phyloP scores from a whole-genome alignment of 2,888 invertebrate genomes.

The Tetanocera ferruginea region DNA sequence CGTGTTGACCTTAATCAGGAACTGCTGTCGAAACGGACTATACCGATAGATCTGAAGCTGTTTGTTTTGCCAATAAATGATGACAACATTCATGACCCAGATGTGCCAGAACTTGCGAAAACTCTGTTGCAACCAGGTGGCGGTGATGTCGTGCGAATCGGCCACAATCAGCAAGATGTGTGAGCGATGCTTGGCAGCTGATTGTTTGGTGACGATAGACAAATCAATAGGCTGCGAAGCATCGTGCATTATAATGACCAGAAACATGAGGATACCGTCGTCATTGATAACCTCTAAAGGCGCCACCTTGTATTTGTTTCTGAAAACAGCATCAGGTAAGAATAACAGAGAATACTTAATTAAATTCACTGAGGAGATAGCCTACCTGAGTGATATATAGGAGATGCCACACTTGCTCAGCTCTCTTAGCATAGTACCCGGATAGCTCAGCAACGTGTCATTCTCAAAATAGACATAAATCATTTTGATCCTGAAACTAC shows the following conservation, averaged over 20 bases:
- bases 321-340: slow-evolving; percentile 42
- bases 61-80: slow-evolving; percentile 58
- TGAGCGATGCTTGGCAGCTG: slow-evolving; percentile 63
- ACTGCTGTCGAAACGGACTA: slow-evolving; percentile 71
- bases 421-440: slow-evolving; percentile 56
- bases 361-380: not conserved
- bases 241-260: slow-evolving; percentile 62
- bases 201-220: slow-evolving; percentile 61
- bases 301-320: slow-evolving; percentile 52
- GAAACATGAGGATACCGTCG: slow-evolving; percentile 63
- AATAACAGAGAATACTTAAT: not conserved
- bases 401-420: slow-evolving; percentile 62
- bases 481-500: slow-evolving; percentile 57
- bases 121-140: slow-evolving; percentile 67
- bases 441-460: slow-evolving; percentile 55
- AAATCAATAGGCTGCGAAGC: slow-evolving; percentile 59
- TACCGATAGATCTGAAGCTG: slow-evolving; percentile 71
- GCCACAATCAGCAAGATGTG: slow-evolving; percentile 62
- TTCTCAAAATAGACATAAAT: slow-evolving; percentile 65
- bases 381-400: slow-evolving; percentile 60
- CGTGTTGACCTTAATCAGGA: slow-evolving; percentile 59
- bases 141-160: slow-evolving; percentile 51
- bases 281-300: slow-evolving; percentile 57
- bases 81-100: slow-evolving; percentile 71
- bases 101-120: slow-evolving; percentile 72